Evolutionary conservation across 2,888 invertebrate species (phyloP).

Genomic region (Hirtodrosophila duncani): DNA sequence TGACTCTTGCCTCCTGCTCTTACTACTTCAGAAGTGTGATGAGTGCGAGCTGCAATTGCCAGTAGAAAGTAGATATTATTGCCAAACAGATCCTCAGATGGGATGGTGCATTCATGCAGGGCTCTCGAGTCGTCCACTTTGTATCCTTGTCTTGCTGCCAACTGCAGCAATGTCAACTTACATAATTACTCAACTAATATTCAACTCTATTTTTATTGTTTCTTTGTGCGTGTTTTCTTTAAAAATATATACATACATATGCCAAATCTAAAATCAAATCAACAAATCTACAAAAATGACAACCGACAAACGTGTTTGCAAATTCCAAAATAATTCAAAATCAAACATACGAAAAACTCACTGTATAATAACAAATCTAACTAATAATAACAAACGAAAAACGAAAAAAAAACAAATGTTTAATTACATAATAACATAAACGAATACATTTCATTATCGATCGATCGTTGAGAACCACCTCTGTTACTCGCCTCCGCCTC

Average conservation of each 20-base stretch:
- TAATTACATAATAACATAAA: no score
- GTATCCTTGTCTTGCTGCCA: slow-evolving; percentile 19
- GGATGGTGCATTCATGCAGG: no score
- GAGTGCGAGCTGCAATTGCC: no score
- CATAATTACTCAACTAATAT: slow-evolving; percentile 57
- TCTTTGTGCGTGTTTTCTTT: slow-evolving; percentile 54
- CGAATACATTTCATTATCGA: slow-evolving; percentile 31
- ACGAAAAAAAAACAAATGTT: slow-evolving; percentile 4
- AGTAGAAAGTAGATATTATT: no score
- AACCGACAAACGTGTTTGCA: slow-evolving; percentile 24
- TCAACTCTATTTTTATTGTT: slow-evolving; percentile 57
- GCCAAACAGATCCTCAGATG: no score
- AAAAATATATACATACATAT: slow-evolving; percentile 20
- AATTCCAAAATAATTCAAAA: slow-evolving; percentile 19
- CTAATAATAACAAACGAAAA: slow-evolving; percentile 17
- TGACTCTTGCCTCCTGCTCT: no score
- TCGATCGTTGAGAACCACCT: no score
- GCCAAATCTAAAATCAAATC: slow-evolving; percentile 6
- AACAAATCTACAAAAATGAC: slow-evolving; percentile 19
- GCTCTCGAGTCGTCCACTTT: no score
- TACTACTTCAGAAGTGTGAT: no score
- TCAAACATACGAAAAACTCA: slow-evolving; percentile 8
- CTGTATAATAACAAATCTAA: slow-evolving; percentile 13
- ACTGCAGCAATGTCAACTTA: slow-evolving; percentile 14
- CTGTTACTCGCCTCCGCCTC: no score